Base-by-base conservation (phyloP, 1,140 invertebrate genomes). In the Trypoxylus dichotomus region DNA sequence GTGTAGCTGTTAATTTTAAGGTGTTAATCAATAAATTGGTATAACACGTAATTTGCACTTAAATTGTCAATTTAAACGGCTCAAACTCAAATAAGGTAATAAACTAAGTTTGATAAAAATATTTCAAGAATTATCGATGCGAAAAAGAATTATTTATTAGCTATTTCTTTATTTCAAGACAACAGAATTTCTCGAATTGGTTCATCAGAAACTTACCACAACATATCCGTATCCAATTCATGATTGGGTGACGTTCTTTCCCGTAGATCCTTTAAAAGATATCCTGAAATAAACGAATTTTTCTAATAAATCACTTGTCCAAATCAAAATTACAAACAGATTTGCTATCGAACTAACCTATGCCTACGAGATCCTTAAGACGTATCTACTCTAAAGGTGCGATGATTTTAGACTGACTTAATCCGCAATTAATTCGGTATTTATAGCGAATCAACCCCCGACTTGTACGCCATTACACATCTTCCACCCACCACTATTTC, bases 201-300 rank as follows among this genome's bases (percentile, higher is more conserved):
- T 63, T 24, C 19, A 27, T 11, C 24, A 7, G 19, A 63, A 63
- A 63, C 60, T 19, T 63, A 63, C 60, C 60, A 63, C 60, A 63
- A 63, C 21, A 63, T 25, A 63, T 24, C 5, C 60, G 60, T 63
- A 63, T 63, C 60, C 60, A 63, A 63, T 63, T 21, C 60, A 63
- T 63, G 0, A 63, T 63, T 21, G 5, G 2, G 60, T 24, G 7
- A 6, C 21, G 21, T 3, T 15, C 3, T 47, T 47, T 19, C 60
- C n/a, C 54, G 6, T 7, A 58, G 13, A 8, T 58, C 15, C 60
- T 47, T 47, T 15, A 63, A 27, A 27, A 63, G 25, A 63, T n/a
- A n/a, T 25, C 19, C 60, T 63, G 60, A 24, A 63, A 63, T 63
- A 63, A 25, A 63, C 60, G 5, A 63, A 63, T 25, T 25, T 7